Percentiles rank a stretch among this genome's conserved stretches.
Conservation (phyloP, 2,113 vertebrate genomes). For the Steatornis caripensis region DNA sequence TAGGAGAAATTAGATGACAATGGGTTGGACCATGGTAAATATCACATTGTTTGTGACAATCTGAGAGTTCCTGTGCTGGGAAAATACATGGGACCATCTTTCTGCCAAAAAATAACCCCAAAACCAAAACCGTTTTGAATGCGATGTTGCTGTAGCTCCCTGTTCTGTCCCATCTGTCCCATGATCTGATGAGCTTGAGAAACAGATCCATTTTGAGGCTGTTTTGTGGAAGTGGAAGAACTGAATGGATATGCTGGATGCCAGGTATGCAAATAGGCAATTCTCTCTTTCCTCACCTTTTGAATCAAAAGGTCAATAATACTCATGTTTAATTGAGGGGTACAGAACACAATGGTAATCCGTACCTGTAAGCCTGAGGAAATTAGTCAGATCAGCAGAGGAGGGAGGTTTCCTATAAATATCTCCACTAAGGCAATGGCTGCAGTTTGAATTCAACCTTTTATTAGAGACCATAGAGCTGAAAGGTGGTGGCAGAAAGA, state of each 20-base stretch:
- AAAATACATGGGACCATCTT: neutral
- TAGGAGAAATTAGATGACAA: neutral
- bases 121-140: neutral
- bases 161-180: no score
- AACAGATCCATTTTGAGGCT: neutral
- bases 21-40: neutral
- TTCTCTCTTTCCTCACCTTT: neutral
- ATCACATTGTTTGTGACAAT: neutral
- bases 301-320: neutral
- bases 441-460: neutral
- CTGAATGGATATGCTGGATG: neutral
- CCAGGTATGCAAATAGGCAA: neutral
- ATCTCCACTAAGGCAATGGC: neutral
- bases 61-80: neutral
- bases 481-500: neutral
- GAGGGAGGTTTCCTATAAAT: neutral
- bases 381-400: neutral
- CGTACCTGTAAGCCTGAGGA: neutral
- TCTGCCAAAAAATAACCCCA: neutral
- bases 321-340: neutral
- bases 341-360: fast-evolving
- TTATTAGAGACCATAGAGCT: neutral
- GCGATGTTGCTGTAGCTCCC: neutral
- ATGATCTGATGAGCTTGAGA: neutral
- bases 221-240: neutral